Percentiles rank a stretch among this genome's conserved stretches.
phyloP scores from a whole-genome alignment of 2,888 invertebrate species.

The Tipula helvola region DNA sequence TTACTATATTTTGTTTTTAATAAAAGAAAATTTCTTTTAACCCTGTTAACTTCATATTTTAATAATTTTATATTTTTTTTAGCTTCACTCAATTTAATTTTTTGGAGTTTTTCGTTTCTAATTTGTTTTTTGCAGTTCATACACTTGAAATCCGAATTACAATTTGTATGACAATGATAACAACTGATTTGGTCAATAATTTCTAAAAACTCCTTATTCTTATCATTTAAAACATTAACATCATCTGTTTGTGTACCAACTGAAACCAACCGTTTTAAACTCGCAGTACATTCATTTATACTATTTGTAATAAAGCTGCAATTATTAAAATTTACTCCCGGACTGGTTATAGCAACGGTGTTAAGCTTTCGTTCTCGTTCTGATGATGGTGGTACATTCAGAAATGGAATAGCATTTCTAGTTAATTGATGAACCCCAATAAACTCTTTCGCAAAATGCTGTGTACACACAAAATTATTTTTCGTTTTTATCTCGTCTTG shows the following conservation, averaged over 20 bases:
- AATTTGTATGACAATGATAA: background rate
- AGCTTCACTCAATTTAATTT: background rate
- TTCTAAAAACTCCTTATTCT: background rate
- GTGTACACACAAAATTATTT: background rate
- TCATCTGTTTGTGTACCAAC: background rate
- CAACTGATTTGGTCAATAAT: background rate
- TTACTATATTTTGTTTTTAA: background rate
- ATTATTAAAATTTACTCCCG: background rate
- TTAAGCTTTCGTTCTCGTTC: background rate
- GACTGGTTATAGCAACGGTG: background rate
- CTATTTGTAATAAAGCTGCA: background rate
- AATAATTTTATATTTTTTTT: background rate
- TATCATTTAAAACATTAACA: background rate
- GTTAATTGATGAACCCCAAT: background rate
- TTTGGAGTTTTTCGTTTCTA: background rate
- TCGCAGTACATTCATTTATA: background rate
- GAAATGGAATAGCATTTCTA: background rate
- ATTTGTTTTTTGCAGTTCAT: background rate
- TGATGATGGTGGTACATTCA: background rate
- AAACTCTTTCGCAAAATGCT: background rate
- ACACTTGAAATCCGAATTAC: background rate
- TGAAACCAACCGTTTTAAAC: background rate
- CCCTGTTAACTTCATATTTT: background rate
- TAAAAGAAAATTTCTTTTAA: background rate
- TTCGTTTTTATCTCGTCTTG: background rate